phyloP scores from a whole-genome alignment of 1,140 invertebrate species.

The Drosophila biarmipes region DNA sequence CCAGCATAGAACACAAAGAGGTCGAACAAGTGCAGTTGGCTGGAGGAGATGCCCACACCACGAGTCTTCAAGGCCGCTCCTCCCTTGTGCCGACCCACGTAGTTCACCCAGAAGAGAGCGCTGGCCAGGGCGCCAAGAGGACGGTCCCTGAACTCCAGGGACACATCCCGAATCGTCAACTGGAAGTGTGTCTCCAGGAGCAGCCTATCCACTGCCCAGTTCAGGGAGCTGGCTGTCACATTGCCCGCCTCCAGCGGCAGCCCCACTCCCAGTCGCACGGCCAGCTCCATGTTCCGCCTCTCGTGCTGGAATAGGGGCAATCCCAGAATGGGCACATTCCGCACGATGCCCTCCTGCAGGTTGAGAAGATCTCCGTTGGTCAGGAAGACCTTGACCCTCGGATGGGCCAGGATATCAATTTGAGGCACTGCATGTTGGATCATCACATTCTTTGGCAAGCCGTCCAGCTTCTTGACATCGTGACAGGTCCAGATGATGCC shows the following conservation, averaged over 20 bases:
- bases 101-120: constrained; percentile 88
- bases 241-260: constrained; percentile 62
- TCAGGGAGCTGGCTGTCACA: constrained; percentile 60
- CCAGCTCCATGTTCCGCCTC: constrained; percentile 80
- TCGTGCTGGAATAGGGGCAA: constrained; percentile 85
- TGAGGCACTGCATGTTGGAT: constrained; percentile 86
- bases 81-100: constrained; percentile 86
- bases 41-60: constrained; percentile 64
- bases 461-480: constrained; percentile 77
- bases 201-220: constrained; percentile 70
- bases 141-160: constrained; percentile 86
- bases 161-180: constrained; percentile 84
- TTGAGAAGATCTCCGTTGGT: constrained; percentile 86
- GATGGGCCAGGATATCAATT: constrained; percentile 86
- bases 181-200: constrained; percentile 57
- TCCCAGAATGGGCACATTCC: constrained; percentile 86
- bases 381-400: constrained; percentile 84
- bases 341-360: constrained; percentile 85
- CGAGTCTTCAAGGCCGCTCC: constrained; percentile 75
- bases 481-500: constrained; percentile 86
- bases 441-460: constrained; percentile 85
- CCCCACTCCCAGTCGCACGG: constrained; percentile 59
- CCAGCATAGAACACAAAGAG: constrained; percentile 65
- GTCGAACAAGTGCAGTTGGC: constrained; percentile 70
- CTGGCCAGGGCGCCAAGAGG: constrained; percentile 86